Percentiles rank a stretch among this genome's conserved stretches.
Conservation (phyloP, 2,888 invertebrate species). For the Trileptium ribeirensis region DNA sequence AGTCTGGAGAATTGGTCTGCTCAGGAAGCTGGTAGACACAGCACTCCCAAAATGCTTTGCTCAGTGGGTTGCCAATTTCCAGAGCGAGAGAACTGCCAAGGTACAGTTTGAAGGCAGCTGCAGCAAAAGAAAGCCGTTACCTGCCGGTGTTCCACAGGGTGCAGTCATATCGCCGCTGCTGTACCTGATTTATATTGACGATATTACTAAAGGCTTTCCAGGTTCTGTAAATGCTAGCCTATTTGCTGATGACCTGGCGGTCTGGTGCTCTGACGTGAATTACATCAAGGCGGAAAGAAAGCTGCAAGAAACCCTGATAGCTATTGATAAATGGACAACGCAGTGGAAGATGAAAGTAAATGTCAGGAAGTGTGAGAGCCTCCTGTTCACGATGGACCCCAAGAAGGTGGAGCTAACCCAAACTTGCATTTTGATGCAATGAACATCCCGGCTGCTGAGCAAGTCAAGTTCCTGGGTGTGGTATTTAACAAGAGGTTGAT, state of each 20-base stretch:
- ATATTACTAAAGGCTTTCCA: not conserved
- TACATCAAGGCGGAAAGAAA: not conserved
- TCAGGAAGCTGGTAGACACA: not conserved
- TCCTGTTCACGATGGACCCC: constrained; percentile 1
- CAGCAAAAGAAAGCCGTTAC: not conserved
- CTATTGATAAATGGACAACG: not conserved
- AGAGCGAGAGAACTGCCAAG: not conserved
- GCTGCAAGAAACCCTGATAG: not conserved
- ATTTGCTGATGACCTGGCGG: not conserved
- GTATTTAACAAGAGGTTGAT: not conserved
- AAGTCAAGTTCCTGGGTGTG: not conserved
- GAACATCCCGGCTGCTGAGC: not conserved
- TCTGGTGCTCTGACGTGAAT: not conserved
- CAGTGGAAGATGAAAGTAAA: not conserved
- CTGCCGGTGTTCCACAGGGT: not conserved
- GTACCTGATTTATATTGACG: not conserved
- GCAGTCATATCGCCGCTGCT: not conserved
- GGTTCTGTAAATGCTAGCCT: not conserved
- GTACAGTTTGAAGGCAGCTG: not conserved
- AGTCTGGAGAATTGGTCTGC: not conserved
- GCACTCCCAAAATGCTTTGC: not conserved
- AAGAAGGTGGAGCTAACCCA: too few species aligned
- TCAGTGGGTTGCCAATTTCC: not conserved
- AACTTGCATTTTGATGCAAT: too few species aligned
- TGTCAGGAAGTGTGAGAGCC: not conserved